phyloP scores from a whole-genome alignment of 1,140 invertebrate genomes.

The Microplitis demolitor region DNA sequence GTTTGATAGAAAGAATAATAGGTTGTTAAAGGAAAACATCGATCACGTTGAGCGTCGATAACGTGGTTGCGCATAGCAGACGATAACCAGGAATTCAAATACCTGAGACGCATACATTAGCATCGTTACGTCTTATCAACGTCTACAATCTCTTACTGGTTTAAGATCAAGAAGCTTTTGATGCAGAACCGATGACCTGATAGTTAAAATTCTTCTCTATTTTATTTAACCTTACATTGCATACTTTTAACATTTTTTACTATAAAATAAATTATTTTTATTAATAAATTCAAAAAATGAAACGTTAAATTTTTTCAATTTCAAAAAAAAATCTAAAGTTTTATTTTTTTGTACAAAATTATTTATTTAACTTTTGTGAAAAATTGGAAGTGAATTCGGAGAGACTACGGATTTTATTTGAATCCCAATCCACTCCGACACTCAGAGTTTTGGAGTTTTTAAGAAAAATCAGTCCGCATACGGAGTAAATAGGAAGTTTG shows the following conservation, averaged over 20 bases:
- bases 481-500: too few relatives aligned
- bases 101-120: constrained; percentile 42
- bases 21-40: not conserved
- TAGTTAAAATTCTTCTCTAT: not conserved
- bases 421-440: too few relatives aligned
- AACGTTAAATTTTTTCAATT: too few relatives aligned
- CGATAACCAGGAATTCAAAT: constrained; percentile 33
- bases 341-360: too few relatives aligned
- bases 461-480: too few relatives aligned
- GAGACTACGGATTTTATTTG: too few relatives aligned
- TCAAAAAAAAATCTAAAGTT: too few relatives aligned
- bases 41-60: not conserved
- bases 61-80: constrained; percentile 18
- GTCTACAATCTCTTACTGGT: constrained; percentile 27
- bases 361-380: too few relatives aligned
- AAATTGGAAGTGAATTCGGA: not conserved
- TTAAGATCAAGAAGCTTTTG: constrained; percentile 4
- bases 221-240: not conserved
- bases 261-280: too few relatives aligned
- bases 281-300: too few relatives aligned
- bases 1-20: too few relatives aligned
- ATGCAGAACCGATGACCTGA: constrained; percentile 21
- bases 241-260: not conserved
- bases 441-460: too few relatives aligned
- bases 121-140: constrained; percentile 27